Evolutionary conservation across 2,113 vertebrate species (phyloP).

Genomic region (Rhinoderma darwinii): DNA sequence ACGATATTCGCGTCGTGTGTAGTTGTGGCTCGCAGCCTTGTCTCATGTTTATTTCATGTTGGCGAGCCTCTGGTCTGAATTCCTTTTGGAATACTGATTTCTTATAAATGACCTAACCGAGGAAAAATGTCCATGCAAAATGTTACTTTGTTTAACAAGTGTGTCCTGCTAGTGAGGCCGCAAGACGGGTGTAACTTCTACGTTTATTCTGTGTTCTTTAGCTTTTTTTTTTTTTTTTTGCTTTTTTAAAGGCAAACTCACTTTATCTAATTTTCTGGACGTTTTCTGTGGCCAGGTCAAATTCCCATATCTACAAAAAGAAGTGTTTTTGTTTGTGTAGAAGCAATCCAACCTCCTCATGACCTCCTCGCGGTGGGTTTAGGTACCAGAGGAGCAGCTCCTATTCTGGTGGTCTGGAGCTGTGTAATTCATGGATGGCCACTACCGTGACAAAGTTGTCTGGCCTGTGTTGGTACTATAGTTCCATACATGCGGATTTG

Average conservation of each 20-base stretch:
- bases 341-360: too few species aligned
- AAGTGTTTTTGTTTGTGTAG: too few species aligned
- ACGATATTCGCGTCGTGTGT: too few species aligned
- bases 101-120: neutral
- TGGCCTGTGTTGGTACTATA: too few species aligned
- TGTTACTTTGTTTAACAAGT: constrained; percentile 14
- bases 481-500: too few species aligned
- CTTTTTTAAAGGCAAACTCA: neutral
- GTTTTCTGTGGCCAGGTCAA: too few species aligned
- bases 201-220: neutral
- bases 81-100: neutral
- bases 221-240: neutral
- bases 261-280: neutral
- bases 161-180: neutral
- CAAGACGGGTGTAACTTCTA: constrained; percentile 16
- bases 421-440: too few species aligned
- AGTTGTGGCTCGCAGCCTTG: neutral
- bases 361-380: too few species aligned
- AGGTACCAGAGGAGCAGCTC: too few species aligned
- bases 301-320: too few species aligned
- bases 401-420: too few species aligned
- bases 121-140: neutral
- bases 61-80: neutral
- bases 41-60: neutral
- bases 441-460: too few species aligned